Evolutionary conservation across 2,888 invertebrate genomes (phyloP).

Genomic region (Drosophila kuntzei): DNA sequence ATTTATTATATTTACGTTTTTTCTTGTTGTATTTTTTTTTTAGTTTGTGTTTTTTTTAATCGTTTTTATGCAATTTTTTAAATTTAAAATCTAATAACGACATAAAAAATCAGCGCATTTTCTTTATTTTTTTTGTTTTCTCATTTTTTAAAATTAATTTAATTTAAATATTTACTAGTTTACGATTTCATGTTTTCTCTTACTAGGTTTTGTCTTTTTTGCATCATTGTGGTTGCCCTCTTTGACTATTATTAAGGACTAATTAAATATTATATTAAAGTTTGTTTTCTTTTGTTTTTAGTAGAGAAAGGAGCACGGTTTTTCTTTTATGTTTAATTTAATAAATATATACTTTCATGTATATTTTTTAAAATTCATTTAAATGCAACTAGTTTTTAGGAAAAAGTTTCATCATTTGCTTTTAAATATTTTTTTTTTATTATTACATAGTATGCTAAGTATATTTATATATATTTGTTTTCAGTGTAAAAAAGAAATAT

Average conservation of each 20-base stretch:
- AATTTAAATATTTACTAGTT: slow-evolving; percentile 78
- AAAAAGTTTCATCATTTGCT: slow-evolving; percentile 78
- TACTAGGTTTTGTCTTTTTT: slow-evolving; percentile 51
- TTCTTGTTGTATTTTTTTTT: slow-evolving; percentile 29
- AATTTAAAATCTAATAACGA: slow-evolving; percentile 84
- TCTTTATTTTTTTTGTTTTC: slow-evolving; percentile 56
- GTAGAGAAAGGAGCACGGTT: slow-evolving; percentile 75
- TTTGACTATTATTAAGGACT: slow-evolving; percentile 77
- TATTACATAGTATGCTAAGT: slow-evolving; percentile 65
- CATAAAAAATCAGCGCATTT: slow-evolving; percentile 84
- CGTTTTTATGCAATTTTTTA: slow-evolving; percentile 74
- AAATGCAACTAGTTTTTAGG: slow-evolving; percentile 83
- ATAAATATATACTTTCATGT: slow-evolving; percentile 77
- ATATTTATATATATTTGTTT: slow-evolving; percentile 50
- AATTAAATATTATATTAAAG: slow-evolving; percentile 82
- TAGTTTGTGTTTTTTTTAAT: slow-evolving; percentile 40
- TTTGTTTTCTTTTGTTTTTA: slow-evolving; percentile 55
- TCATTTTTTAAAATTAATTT: slow-evolving; percentile 74
- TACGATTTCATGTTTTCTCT: slow-evolving; percentile 60
- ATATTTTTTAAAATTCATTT: slow-evolving; percentile 82
- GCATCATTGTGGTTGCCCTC: slow-evolving; percentile 47
- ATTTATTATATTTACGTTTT: slow-evolving; percentile 53
- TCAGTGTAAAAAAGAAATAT: slow-evolving; percentile 73
- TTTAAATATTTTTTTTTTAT: slow-evolving; percentile 59
- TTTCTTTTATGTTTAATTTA: slow-evolving; percentile 55